Base-by-base conservation (phyloP, 2,888 invertebrate species). In the Ichneumoninae sp. region DNA sequence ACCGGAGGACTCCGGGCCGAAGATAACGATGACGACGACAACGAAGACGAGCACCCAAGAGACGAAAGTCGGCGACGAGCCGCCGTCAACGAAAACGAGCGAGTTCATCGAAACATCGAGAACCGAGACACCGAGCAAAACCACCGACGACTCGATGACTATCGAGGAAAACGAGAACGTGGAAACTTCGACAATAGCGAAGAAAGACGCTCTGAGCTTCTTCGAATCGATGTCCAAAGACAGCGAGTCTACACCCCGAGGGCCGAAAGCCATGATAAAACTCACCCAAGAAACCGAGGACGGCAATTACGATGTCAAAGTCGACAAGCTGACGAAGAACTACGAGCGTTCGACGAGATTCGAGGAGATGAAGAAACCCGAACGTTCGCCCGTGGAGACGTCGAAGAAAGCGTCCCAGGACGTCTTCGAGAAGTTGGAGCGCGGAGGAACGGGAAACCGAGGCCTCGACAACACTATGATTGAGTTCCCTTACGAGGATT, bases 151-250 rank as follows among this genome's bases (percentile, higher is more conserved):
- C 7, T n/a, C 60, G 3, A 85, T 66, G 16, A 6, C 88, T 0
- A 66, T 89, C 71, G 91, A 92, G 50, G 92, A 92, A 65, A 93
- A 94, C 77, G 93, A 93, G 79, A 94, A 94, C 66, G 87, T 95
- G 81, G 95, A 96, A 91, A 95, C 95, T 0, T 94, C 94, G 52
- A 95, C 95, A 7, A 96, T 96, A 84, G 95, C 95, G 6, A 96
- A 95, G 88, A 95, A 96, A 86, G 95, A 95, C 76, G 96, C 96
- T 1, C 94, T 96, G 68, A 96, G 96, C 88, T 96, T 95, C 91
- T 96, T 96, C 89, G 96, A 96, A 83, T 95, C 95, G 19, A 95
- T 96, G 91, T 95, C 96, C 60, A 95, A 95, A 88, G 85, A 86
- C 16, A 86, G 86, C 65, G 95, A 95, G 54, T 91, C 92, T 16